A percentile compares a stretch with the other conserved stretches of the same genome.
Evolutionary conservation across 2,797 vertebrate genomes (phyloP).

Genomic region (Crenichthys baileyi): DNA sequence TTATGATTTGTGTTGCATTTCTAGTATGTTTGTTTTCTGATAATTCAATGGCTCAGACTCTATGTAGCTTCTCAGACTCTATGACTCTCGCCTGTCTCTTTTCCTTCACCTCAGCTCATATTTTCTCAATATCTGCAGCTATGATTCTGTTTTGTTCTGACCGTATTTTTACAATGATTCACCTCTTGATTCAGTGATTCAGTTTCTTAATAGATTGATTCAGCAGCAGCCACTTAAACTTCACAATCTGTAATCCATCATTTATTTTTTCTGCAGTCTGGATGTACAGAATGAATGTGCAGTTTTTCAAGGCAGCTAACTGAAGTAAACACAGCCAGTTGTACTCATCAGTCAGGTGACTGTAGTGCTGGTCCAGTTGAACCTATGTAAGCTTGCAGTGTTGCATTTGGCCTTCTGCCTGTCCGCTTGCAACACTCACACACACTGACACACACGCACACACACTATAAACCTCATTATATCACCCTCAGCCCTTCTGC

Average conservation of each 20-base stretch:
- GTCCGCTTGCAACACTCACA: slow-evolving; percentile 40
- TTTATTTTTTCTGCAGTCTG: slow-evolving; percentile 43
- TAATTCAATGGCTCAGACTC: neutral
- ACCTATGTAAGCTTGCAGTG: slow-evolving; percentile 59
- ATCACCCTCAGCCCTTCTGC: slow-evolving; percentile 56
- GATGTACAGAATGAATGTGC: slow-evolving; percentile 37
- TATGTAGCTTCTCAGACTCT: neutral
- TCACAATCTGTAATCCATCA: slow-evolving; percentile 22
- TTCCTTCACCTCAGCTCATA: neutral
- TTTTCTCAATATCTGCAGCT: neutral
- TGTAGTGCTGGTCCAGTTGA: slow-evolving; percentile 53
- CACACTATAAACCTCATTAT: slow-evolving; percentile 49
- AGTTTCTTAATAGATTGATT: neutral
- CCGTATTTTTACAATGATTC: neutral
- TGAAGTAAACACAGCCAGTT: slow-evolving; percentile 57
- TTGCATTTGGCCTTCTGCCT: slow-evolving; percentile 66
- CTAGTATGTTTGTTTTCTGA: slow-evolving; percentile 7
- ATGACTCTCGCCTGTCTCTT: neutral
- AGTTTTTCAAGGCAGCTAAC: slow-evolving; percentile 41
- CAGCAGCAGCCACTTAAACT: neutral
- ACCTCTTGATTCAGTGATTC: neutral
- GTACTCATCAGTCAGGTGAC: slow-evolving; percentile 58
- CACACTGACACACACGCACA: slow-evolving; percentile 17
- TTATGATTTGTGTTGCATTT: neutral
- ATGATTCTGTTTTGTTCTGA: neutral